phyloP scores from a whole-genome alignment of 2,113 vertebrate species.

The Calyptommatus sinebrachiatus region DNA sequence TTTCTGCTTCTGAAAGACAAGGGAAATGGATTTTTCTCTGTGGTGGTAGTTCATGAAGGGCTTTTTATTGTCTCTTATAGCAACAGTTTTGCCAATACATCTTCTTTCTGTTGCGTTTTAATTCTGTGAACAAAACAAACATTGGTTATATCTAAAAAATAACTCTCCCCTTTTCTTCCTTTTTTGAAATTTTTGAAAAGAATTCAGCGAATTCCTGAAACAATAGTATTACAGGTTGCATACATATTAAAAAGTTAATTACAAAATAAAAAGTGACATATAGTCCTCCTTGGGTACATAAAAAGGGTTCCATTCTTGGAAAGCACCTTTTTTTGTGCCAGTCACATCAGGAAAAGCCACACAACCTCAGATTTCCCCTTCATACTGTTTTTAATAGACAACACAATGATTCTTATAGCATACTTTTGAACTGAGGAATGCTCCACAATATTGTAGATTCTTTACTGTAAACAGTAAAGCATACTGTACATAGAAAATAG shows the following conservation, averaged over 20 bases:
- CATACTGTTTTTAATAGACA: too few species aligned
- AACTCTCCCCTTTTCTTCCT: too few species aligned
- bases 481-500: too few species aligned
- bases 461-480: too few species aligned
- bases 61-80: neutral
- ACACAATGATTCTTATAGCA: too few species aligned
- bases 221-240: neutral
- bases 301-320: too few species aligned
- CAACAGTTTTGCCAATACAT: neutral
- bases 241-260: neutral
- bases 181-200: too few species aligned
- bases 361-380: too few species aligned
- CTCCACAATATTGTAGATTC: too few species aligned
- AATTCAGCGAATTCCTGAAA: neutral
- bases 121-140: neutral
- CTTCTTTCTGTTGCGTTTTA: neutral
- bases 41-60: neutral
- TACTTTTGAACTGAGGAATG: too few species aligned
- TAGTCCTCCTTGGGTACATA: neutral
- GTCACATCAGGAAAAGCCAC: too few species aligned
- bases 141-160: neutral
- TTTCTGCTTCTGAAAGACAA: neutral
- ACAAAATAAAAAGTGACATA: neutral
- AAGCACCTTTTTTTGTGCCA: too few species aligned
- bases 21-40: neutral